Conservation (phyloP, 2,113 vertebrate genomes). For the Saccopteryx leptura region DNA sequence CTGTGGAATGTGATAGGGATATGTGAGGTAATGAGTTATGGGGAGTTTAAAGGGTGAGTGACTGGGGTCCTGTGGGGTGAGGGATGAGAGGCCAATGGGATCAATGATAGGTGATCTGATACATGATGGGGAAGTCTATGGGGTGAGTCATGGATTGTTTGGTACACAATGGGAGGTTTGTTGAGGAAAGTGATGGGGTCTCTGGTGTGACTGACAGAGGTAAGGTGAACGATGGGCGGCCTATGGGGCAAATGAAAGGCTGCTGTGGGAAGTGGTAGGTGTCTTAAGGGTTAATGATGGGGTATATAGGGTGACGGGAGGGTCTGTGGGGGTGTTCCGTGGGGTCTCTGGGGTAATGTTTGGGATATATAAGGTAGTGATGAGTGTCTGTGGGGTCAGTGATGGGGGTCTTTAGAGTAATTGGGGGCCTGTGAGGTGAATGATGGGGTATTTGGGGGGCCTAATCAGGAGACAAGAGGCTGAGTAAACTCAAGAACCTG, state of each 20-base stretch:
- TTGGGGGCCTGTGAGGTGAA: not conserved
- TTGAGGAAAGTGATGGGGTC: not conserved
- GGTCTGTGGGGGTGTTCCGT: not conserved
- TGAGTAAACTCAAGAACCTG: slow-evolving; percentile 32
- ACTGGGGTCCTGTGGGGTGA: not conserved
- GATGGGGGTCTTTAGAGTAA: not conserved
- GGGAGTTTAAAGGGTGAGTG: not conserved
- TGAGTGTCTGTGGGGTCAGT: not conserved
- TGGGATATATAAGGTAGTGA: not conserved
- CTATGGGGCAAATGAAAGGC: not conserved
- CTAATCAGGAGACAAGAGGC: slow-evolving; percentile 13
- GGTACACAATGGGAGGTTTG: not conserved
- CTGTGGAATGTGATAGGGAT: not conserved
- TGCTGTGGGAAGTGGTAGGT: not conserved
- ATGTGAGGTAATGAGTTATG: not conserved
- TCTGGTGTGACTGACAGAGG: not conserved
- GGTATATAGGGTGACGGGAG: not conserved
- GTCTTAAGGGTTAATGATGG: not conserved
- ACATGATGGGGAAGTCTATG: not conserved
- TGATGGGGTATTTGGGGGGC: not conserved
- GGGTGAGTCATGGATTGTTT: not conserved
- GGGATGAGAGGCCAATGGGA: not conserved
- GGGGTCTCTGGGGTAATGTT: not conserved
- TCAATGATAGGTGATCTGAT: not conserved
- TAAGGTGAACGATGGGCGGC: not conserved